Conservation (phyloP, 2,888 invertebrate species). For the Parthenolecanium corni region DNA sequence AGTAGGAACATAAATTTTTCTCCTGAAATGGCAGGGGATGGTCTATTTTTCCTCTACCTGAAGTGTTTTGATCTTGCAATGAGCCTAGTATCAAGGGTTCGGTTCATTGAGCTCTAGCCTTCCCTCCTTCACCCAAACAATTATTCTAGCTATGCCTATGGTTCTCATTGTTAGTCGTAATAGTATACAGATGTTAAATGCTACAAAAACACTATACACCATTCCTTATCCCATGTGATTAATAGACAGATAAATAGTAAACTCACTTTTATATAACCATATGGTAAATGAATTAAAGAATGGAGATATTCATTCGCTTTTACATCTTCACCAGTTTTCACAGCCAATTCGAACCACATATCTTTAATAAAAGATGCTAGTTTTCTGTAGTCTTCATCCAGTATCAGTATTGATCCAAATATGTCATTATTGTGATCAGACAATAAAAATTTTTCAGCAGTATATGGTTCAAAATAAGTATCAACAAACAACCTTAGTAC, state of each 20-base stretch:
- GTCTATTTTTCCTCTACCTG: too few relatives aligned
- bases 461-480: slow-evolving; percentile 46
- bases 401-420: slow-evolving; percentile 38
- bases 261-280: slow-evolving; percentile 43
- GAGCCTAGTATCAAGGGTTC: too few relatives aligned
- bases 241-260: background rate
- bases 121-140: too few relatives aligned
- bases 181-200: too few relatives aligned
- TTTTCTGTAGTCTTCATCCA: slow-evolving; percentile 37
- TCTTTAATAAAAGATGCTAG: slow-evolving; percentile 39
- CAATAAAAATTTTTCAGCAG: slow-evolving; percentile 36
- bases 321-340: slow-evolving; percentile 43
- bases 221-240: too few relatives aligned
- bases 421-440: slow-evolving; percentile 38
- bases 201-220: too few relatives aligned
- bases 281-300: slow-evolving; percentile 55
- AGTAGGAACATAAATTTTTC: too few relatives aligned
- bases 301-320: slow-evolving; percentile 43
- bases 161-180: too few relatives aligned
- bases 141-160: too few relatives aligned
- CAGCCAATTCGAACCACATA: slow-evolving; percentile 39
- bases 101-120: too few relatives aligned
- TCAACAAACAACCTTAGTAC: slow-evolving; percentile 41
- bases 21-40: too few relatives aligned
- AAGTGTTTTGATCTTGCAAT: too few relatives aligned